Conservation (phyloP, 2,888 invertebrate species). For the Litoditis marina region DNA sequence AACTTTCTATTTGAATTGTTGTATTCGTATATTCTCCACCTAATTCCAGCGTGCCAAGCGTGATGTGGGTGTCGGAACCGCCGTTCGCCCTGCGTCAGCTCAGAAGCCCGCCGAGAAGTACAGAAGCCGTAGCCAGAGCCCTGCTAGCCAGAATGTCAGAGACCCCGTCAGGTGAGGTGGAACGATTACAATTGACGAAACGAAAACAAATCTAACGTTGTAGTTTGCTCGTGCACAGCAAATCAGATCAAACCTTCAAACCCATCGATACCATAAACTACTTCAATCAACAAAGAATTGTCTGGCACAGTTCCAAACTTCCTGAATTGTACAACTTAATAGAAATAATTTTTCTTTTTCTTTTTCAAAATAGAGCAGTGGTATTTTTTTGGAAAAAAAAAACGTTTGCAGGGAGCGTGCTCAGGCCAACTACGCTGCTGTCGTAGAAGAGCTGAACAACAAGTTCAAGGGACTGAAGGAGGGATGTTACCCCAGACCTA, state of each 20-base stretch:
- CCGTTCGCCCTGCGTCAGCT: constrained; percentile 19
- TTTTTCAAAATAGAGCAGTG: not conserved
- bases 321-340: too few species aligned
- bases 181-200: too few species aligned
- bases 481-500: constrained; percentile 55
- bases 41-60: constrained; percentile 28
- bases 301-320: too few species aligned
- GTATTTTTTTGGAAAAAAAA: too few species aligned
- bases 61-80: constrained; percentile 27
- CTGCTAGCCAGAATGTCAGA: constrained; percentile 34
- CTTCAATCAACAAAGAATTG: too few species aligned
- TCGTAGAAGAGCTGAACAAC: constrained; percentile 56
- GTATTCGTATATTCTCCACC: too few species aligned
- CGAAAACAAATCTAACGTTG: too few species aligned
- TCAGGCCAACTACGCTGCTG: constrained; percentile 58
- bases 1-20: too few species aligned
- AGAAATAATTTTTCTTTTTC: not conserved
- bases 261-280: too few species aligned
- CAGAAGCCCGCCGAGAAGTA: constrained; percentile 12
- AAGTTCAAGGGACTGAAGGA: constrained; percentile 60
- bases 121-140: constrained; percentile 1
- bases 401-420: constrained; percentile 45
- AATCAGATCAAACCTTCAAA: too few species aligned
- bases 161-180: constrained; percentile 40
- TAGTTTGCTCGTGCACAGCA: too few species aligned